Conservation (phyloP, 1,140 invertebrate genomes). For the Tetranychus cinnabarinus region DNA sequence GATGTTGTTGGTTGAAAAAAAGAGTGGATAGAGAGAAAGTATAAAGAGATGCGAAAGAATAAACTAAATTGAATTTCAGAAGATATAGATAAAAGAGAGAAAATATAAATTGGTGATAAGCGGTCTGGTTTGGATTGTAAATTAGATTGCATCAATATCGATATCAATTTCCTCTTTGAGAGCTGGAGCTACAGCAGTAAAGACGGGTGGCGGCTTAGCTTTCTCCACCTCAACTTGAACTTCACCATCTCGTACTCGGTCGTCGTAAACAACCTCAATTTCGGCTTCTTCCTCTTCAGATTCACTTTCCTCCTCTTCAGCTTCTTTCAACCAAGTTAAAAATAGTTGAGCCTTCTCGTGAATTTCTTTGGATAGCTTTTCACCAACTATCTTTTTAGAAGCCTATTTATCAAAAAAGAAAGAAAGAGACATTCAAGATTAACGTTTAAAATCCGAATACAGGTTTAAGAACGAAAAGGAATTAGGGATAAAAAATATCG, state of each 20-base stretch:
- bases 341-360: slow-evolving; percentile 75
- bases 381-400: slow-evolving; percentile 72
- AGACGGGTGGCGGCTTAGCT: slow-evolving; percentile 13
- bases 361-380: slow-evolving; percentile 73
- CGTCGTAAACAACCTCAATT: slow-evolving; percentile 23
- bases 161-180: slow-evolving; percentile 29
- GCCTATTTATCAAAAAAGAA: slow-evolving; percentile 16
- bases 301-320: slow-evolving; percentile 57
- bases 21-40: background rate
- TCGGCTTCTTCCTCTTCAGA: slow-evolving; percentile 41
- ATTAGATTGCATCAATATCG: slow-evolving; percentile 51
- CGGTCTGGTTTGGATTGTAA: background rate
- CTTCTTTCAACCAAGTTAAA: slow-evolving; percentile 86
- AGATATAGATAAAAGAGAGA: background rate
- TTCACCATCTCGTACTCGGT: slow-evolving; percentile 5
- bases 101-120: background rate
- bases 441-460: background rate
- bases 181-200: slow-evolving; percentile 8
- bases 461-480: background rate
- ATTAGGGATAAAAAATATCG: too few relatives aligned
- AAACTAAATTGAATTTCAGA: background rate
- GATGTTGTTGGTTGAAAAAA: background rate
- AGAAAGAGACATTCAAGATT: background rate
- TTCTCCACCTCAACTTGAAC: slow-evolving; percentile 3
- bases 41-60: background rate